Conservation (phyloP, 2,797 vertebrate species). For the Podarcis lilfordi region DNA sequence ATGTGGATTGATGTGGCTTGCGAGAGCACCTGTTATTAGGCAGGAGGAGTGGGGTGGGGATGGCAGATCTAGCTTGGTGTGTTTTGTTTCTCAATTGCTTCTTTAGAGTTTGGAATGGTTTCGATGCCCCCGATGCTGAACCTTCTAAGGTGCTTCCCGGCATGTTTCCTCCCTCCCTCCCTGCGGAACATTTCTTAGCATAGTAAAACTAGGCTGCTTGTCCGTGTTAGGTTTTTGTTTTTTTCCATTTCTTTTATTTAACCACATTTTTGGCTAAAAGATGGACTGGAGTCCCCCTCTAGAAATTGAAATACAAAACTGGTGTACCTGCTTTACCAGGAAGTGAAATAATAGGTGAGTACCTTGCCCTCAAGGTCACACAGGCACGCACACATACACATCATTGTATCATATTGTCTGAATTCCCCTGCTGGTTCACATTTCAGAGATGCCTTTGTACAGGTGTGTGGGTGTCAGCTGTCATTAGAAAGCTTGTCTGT, state of each 20-base stretch:
- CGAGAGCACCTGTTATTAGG: neutral
- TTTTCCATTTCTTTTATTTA: neutral
- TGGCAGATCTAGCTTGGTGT: neutral
- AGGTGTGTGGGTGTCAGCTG: neutral
- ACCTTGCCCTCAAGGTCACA: conserved; percentile 20
- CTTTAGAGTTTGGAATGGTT: neutral
- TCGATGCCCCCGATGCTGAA: neutral
- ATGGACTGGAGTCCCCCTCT: neutral
- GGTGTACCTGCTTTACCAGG: conserved; percentile 6
- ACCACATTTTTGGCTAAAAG: neutral
- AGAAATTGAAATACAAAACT: neutral
- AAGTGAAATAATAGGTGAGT: neutral
- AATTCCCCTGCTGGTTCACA: neutral
- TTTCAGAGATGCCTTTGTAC: neutral
- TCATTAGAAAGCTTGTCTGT: neutral
- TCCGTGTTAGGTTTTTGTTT: neutral
- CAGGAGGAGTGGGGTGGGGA: neutral
- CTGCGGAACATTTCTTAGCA: neutral
- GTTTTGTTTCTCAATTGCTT: neutral
- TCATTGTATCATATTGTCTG: neutral
- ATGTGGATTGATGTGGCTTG: neutral
- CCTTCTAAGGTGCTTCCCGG: neutral
- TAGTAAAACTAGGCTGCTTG: neutral
- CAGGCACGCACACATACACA: no score
- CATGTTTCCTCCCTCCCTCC: no score